A percentile compares a stretch with the other conserved stretches of the same genome.
Evolutionary conservation across 2,888 invertebrate genomes (phyloP).

Genomic region (Platycnemis pennipes): DNA sequence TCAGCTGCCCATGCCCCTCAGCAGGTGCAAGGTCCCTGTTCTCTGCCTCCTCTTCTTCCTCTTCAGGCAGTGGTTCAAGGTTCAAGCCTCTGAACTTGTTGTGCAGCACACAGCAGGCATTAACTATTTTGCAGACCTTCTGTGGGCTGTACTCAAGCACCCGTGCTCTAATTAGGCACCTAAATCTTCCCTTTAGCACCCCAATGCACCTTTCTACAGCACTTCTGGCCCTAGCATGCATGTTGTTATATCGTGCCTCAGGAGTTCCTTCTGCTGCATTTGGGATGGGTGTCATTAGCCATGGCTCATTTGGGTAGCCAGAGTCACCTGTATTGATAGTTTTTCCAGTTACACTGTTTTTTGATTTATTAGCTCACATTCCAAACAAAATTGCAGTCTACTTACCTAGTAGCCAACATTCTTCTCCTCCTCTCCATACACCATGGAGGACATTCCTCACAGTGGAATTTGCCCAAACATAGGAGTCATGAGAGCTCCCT

Average conservation of each 20-base stretch:
- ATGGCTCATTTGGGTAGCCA: conserved; percentile 69
- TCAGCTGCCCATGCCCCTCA: too few species aligned
- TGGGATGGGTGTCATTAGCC: conserved; percentile 68
- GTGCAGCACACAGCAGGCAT: too few species aligned
- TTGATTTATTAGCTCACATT: background rate
- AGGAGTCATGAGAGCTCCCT: background rate
- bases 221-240: conserved; percentile 34
- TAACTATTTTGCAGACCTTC: background rate
- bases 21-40: too few species aligned
- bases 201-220: conserved; percentile 69
- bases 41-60: too few species aligned
- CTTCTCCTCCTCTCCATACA: background rate
- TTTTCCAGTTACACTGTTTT: background rate
- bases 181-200: conserved; percentile 66
- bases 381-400: background rate
- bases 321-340: conserved; percentile 62
- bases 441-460: background rate
- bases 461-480: background rate
- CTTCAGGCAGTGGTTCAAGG: too few species aligned
- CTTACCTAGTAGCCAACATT: background rate
- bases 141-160: background rate
- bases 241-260: conserved; percentile 64
- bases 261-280: conserved; percentile 63
- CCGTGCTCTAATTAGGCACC: conserved; percentile 41
- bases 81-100: too few species aligned